Percentiles rank a stretch among this genome's conserved stretches.
Evolutionary conservation across 2,113 vertebrate species (phyloP).

Genomic region (Dicerorhinus sumatrensis): DNA sequence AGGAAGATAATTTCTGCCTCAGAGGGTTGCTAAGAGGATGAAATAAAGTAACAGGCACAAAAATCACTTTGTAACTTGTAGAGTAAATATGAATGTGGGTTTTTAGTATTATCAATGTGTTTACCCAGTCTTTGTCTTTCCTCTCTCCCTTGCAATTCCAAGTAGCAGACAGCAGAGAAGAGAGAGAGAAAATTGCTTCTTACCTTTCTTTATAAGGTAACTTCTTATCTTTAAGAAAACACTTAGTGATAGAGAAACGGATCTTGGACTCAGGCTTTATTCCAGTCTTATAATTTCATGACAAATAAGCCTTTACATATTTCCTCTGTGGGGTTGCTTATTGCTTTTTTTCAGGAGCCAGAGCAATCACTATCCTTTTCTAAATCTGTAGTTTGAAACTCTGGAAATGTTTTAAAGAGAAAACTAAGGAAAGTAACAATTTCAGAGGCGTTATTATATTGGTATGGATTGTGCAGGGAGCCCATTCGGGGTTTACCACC

Average conservation of each 20-base stretch:
- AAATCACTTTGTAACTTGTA: neutral
- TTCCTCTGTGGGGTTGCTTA: neutral
- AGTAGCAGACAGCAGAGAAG: neutral
- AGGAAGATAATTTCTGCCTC: neutral
- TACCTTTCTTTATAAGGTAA: constrained; percentile 49
- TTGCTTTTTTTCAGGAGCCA: neutral
- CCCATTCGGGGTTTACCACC: neutral
- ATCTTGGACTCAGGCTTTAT: constrained; percentile 26
- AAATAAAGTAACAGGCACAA: neutral
- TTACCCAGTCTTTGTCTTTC: neutral
- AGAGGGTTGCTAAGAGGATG: neutral
- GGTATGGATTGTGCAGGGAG: neutral
- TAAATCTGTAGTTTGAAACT: neutral
- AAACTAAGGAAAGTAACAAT: neutral
- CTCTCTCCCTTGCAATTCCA: constrained; percentile 36
- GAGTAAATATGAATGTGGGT: neutral
- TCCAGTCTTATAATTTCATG: constrained; percentile 32
- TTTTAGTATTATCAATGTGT: neutral
- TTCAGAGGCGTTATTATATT: neutral
- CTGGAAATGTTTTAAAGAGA: neutral
- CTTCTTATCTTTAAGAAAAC: constrained; percentile 54
- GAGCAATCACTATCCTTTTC: neutral
- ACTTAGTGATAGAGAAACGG: neutral
- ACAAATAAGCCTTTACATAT: constrained; percentile 53
- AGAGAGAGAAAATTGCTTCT: neutral